Conservation (phyloP, 2,888 invertebrate species). For the Lasius platythorax region DNA sequence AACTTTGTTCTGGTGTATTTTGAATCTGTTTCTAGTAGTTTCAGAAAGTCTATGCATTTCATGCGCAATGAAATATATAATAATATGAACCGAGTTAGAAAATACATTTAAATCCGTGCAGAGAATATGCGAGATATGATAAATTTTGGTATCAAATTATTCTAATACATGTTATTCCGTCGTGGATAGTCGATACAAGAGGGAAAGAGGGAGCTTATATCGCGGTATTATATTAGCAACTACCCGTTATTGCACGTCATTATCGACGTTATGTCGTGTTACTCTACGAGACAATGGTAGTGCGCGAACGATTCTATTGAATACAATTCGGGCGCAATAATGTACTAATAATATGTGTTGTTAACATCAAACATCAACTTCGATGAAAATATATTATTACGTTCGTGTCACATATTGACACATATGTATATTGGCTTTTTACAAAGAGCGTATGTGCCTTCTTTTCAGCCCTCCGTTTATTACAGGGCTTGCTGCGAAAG, state of each 20-base stretch:
- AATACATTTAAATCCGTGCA: neutral
- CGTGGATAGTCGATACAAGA: neutral
- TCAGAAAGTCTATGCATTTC: neutral
- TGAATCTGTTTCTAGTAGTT: constrained; percentile 2
- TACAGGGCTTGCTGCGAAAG: neutral
- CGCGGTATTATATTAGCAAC: constrained; percentile 48
- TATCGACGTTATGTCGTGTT: constrained; percentile 55
- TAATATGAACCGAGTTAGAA: neutral
- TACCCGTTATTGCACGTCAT: constrained; percentile 29
- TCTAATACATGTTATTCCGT: neutral
- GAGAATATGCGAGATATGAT: neutral
- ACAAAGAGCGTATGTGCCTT: too few relatives aligned
- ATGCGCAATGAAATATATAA: neutral
- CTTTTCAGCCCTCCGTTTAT: neutral
- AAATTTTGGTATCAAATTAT: neutral
- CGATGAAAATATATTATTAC: constrained; percentile 42
- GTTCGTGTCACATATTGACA: neutral
- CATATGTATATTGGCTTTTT: neutral
- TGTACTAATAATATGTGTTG: constrained; percentile 60
- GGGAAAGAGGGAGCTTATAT: neutral
- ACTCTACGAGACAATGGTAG: constrained; percentile 32
- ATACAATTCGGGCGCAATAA: constrained; percentile 20
- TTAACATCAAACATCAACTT: neutral
- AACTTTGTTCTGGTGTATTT: neutral
- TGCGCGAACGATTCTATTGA: constrained; percentile 1